Percentiles rank a stretch among this genome's conserved stretches.
These are phyloP conservation scores for Eunapius fragilis DNA, from an alignment of 37 sponge, comb jelly and placozoan species.

Conservation along the genomic window DNA sequence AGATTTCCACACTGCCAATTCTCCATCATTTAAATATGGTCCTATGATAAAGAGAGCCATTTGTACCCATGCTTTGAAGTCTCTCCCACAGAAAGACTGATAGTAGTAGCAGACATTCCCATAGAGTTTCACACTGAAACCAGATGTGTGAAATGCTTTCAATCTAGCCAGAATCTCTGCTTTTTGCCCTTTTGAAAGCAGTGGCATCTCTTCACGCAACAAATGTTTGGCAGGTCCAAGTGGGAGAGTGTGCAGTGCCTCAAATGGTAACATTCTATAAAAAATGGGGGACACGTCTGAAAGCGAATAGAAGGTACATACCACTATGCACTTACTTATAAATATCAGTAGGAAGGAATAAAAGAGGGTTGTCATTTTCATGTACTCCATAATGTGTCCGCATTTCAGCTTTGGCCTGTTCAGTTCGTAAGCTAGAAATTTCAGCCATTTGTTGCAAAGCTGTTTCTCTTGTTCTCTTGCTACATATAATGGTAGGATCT, in stretches of 20 bases:
- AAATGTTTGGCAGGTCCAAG: conserved; percentile 35
- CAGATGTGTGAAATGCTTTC: conserved; percentile 13
- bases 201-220: conserved; percentile 4
- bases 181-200: background rate
- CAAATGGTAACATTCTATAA: conserved; percentile 36
- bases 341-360: no score
- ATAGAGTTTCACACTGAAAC: background rate
- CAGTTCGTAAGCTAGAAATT: no score
- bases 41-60: conserved; percentile 26
- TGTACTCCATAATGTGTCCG: no score
- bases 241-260: conserved; percentile 33
- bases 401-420: no score
- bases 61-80: no score
- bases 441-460: no score
- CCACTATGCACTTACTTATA: no score
- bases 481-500: no score
- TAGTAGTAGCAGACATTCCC: conserved; percentile 8
- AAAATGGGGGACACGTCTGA: background rate
- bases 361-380: no score
- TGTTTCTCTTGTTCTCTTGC: no score
- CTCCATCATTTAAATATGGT: conserved; percentile 3
- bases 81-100: conserved; percentile 31
- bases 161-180: conserved; percentile 15
- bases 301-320: no score
- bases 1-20: background rate